Base-by-base conservation (phyloP, 2,113 vertebrate species). In the Ptyas mucosa region DNA sequence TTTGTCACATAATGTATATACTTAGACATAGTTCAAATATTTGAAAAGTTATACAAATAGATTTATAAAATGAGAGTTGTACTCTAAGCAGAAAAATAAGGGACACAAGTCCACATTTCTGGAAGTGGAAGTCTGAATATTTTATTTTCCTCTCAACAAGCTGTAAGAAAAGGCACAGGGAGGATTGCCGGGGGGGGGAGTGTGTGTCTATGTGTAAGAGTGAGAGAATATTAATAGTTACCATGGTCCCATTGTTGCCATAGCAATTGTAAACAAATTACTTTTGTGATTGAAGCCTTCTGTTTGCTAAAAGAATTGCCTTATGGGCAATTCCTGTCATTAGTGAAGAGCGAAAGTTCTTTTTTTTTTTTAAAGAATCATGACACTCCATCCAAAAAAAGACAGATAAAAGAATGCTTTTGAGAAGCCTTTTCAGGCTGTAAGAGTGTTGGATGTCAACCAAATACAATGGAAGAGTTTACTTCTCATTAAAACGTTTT, bases 181-280 rank as follows among this genome's bases (percentile, higher is more conserved):
- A 81, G 75, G 34, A 43, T 81, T 86, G 88, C 26, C 12, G 24
- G 21, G 7, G 58, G 58, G 23, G 58, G 24, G 58, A 1, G 24
- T 3, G 43, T 46, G 9, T 61, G n/a, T 61, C 58, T 61, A 11
- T 61, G 58, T 61, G 90, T 57, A 89, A 92, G 81, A 54, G 89
- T 85, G 58, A 24, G 57, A 91, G 61, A 89, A 94, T 93, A 88
- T 95, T 95, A 93, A 94, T 54, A 88, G 90, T 95, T 96, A 87
- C 94, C 94, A 95, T 94, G 92, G 93, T 89, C 51, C 90, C 89
- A 81, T 26, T 0, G 49, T 96, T 97, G 91, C 96, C 94, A 96
- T 94, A 95, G 96, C 87, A 94, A 95, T 92, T 93, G 92, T 94
- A 98, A 97, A 97, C 95, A 97, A 95, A 95, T 49, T 29, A 95